A percentile compares a stretch with the other conserved stretches of the same genome.
Conservation (phyloP, 1,140 invertebrate genomes). For the Triops cancriformis region DNA sequence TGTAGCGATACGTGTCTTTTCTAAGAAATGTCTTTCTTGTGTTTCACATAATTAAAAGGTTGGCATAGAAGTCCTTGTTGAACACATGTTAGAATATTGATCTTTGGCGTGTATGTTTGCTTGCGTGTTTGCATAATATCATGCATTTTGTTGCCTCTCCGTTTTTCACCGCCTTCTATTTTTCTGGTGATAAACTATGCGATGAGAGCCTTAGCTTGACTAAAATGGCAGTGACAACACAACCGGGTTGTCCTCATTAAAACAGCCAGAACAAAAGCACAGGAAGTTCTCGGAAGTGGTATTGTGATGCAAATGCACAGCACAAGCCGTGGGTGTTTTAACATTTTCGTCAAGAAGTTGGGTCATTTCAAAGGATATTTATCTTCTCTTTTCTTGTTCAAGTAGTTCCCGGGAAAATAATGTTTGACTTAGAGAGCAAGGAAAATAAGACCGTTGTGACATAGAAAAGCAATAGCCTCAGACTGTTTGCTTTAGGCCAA, state of each 20-base stretch:
- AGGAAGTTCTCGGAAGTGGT: neutral
- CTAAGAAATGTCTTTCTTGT: too few species aligned
- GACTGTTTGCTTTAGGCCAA: neutral
- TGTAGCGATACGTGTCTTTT: neutral
- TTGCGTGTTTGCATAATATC: neutral
- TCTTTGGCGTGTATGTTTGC: neutral
- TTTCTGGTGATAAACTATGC: neutral
- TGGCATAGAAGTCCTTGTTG: neutral
- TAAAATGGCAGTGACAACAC: neutral
- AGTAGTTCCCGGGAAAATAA: neutral
- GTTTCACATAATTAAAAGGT: neutral
- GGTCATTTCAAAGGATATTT: constrained; percentile 10
- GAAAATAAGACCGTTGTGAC: neutral
- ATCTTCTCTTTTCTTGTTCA: neutral
- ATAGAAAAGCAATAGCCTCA: neutral
- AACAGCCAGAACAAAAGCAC: neutral
- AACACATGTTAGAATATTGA: neutral
- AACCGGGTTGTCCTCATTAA: constrained; percentile 5
- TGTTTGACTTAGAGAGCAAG: neutral
- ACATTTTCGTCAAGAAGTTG: neutral
- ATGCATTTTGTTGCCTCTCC: neutral
- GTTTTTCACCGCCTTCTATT: neutral
- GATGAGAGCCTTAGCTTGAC: neutral
- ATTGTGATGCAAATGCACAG: neutral
- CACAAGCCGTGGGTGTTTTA: neutral